Percentiles rank a stretch among this genome's conserved stretches.
phyloP scores from a whole-genome alignment of 2,888 invertebrate genomes.

The Furcula furcula region DNA sequence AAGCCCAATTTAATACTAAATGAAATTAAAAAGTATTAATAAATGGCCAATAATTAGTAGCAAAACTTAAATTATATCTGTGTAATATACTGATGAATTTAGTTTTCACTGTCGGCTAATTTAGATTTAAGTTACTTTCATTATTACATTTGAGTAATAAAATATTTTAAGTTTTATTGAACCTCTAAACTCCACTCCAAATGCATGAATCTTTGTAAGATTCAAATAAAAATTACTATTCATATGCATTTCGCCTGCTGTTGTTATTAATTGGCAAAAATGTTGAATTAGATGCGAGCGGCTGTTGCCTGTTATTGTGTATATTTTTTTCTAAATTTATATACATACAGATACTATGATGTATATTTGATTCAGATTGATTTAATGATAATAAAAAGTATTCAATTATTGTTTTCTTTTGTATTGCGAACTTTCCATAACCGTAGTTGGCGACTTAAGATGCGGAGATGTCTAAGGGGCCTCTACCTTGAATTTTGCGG shows the following conservation, averaged over 20 bases:
- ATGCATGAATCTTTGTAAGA: background rate
- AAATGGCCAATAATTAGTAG: background rate
- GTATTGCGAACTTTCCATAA: too few relatives aligned
- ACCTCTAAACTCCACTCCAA: slow-evolving; percentile 6
- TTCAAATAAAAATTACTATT: too few relatives aligned
- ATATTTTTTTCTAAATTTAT: slow-evolving; percentile 48
- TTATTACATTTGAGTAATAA: slow-evolving; percentile 19
- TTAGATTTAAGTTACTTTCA: slow-evolving; percentile 21
- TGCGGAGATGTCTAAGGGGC: too few relatives aligned
- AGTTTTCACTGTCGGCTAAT: slow-evolving; percentile 11
- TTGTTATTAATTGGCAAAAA: slow-evolving; percentile 20
- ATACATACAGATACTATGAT: slow-evolving; percentile 30
- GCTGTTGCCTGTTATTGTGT: slow-evolving; percentile 28
- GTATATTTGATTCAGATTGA: slow-evolving; percentile 49
- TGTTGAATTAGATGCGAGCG: slow-evolving; percentile 22
- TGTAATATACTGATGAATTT: slow-evolving; percentile 7
- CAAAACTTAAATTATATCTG: slow-evolving; percentile 1
- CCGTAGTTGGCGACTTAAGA: too few relatives aligned
- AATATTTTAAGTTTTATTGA: slow-evolving; percentile 24
- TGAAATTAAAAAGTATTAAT: background rate
- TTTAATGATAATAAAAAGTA: slow-evolving; percentile 41
- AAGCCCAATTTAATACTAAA: background rate
- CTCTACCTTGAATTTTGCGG: too few relatives aligned
- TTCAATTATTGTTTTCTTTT: too few relatives aligned
- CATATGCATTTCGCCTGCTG: slow-evolving; percentile 10